Evolutionary conservation across 2,113 vertebrate genomes (phyloP).

Genomic region (Eleginops maclovinus): DNA sequence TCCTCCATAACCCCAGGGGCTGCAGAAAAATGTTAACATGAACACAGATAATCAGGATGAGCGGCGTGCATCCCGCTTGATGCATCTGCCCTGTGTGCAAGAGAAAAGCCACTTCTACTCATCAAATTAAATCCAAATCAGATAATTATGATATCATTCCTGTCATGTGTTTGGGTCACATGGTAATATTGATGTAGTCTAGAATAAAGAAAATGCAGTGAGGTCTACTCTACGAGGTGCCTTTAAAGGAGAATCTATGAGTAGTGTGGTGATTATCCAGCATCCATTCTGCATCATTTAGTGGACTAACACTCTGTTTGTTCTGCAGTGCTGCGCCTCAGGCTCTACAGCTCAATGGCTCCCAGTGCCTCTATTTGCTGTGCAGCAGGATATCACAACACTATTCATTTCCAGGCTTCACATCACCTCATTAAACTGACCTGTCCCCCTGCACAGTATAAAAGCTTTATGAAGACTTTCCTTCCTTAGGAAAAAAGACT

Average conservation of each 20-base stretch:
- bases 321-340: conserved; percentile 56
- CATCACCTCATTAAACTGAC: conserved; percentile 73
- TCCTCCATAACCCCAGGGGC: conserved; percentile 66
- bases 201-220: conserved; percentile 11
- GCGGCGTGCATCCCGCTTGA: conserved; percentile 18
- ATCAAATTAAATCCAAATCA: conserved; percentile 6
- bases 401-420: conserved; percentile 70
- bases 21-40: conserved; percentile 63
- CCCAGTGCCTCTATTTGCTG: conserved; percentile 72
- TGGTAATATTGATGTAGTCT: neutral
- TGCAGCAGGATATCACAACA: conserved; percentile 66
- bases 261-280: conserved; percentile 60
- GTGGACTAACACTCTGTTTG: conserved; percentile 66
- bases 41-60: conserved; percentile 53
- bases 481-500: neutral
- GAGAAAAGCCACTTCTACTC: neutral
- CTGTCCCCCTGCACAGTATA: conserved; percentile 60
- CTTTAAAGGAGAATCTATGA: conserved; percentile 55
- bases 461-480: conserved; percentile 52
- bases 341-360: conserved; percentile 62
- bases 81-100: conserved; percentile 20
- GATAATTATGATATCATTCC: conserved; percentile 5
- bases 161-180: neutral
- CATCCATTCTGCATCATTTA: conserved; percentile 74
- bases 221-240: conserved; percentile 8